Evolutionary conservation across 2,797 vertebrate genomes (phyloP).

Genomic region (Betta splendens): DNA sequence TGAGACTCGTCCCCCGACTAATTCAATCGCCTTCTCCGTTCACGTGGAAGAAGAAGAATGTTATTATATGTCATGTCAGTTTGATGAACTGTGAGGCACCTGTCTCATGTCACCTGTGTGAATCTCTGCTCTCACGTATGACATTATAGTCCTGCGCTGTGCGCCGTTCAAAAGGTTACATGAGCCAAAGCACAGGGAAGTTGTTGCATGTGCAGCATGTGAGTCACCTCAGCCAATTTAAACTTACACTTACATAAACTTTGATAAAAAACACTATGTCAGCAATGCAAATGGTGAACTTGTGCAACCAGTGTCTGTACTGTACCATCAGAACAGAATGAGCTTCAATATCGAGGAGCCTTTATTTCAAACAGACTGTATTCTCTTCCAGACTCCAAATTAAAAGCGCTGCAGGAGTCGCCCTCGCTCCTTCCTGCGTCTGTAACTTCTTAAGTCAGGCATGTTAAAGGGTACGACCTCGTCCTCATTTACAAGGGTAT

Average conservation of each 20-base stretch:
- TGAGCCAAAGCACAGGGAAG: too few relatives aligned
- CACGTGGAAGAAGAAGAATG: constrained; percentile 1
- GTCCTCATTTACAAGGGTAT: constrained; percentile 75
- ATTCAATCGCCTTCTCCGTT: not conserved
- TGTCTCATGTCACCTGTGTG: not conserved
- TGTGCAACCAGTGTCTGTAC: too few relatives aligned
- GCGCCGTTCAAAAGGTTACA: too few relatives aligned
- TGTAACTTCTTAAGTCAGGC: constrained; percentile 80
- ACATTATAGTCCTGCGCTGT: too few relatives aligned
- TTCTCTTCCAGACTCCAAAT: constrained; percentile 30
- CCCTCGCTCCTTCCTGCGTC: constrained; percentile 46
- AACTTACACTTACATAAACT: constrained; percentile 4
- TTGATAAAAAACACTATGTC: not conserved
- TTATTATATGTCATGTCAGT: too few relatives aligned
- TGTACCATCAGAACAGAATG: too few relatives aligned
- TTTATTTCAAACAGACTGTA: not conserved
- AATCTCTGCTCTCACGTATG: too few relatives aligned
- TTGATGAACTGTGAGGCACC: too few relatives aligned
- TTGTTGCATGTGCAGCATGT: not conserved
- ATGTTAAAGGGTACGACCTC: constrained; percentile 80
- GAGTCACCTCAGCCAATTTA: not conserved
- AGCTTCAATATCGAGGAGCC: not conserved
- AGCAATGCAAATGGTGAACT: too few relatives aligned
- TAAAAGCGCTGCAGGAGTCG: constrained; percentile 40
- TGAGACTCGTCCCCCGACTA: not conserved